phyloP scores from a whole-genome alignment of 2,888 invertebrate genomes.

The Diaprepes abbreviatus region DNA sequence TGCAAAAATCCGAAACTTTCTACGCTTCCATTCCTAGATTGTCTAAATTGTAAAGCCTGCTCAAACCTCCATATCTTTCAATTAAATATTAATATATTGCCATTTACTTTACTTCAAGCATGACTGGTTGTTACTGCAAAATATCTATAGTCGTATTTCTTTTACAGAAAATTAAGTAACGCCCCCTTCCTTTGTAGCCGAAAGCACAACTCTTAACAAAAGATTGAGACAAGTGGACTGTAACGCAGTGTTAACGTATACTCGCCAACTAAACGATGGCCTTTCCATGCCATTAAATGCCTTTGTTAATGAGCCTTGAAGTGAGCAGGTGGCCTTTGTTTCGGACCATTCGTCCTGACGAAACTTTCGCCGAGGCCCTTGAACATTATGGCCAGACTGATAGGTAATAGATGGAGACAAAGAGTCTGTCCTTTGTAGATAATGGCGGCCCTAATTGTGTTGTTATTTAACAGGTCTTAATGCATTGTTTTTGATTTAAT shows the following conservation, averaged over 20 bases:
- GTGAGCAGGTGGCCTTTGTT: constrained; percentile 43
- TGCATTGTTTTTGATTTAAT: too few relatives aligned
- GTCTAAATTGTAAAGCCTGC: too few relatives aligned
- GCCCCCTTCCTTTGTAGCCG: not conserved
- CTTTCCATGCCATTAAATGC: constrained; percentile 35
- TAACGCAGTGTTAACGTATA: not conserved
- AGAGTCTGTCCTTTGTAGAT: constrained; percentile 3
- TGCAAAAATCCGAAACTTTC: too few relatives aligned
- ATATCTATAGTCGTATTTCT: too few relatives aligned
- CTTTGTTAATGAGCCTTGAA: constrained; percentile 40
- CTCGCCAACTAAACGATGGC: constrained; percentile 20
- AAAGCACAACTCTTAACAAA: constrained; percentile 1
- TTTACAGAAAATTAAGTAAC: too few relatives aligned
- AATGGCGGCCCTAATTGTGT: not conserved
- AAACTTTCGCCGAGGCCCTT: constrained; percentile 16
- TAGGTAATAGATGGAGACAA: constrained; percentile 20
- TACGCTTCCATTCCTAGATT: too few relatives aligned
- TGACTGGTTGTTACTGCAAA: too few relatives aligned
- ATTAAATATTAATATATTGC: too few relatives aligned
- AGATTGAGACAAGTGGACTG: constrained; percentile 1
- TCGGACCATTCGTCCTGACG: constrained; percentile 32
- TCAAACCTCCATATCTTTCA: too few relatives aligned
- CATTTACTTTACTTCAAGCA: too few relatives aligned
- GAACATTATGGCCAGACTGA: constrained; percentile 23
- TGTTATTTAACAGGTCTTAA: too few relatives aligned